Conservation (phyloP, 2,113 vertebrate species). For the Pelmatolapia mariae region DNA sequence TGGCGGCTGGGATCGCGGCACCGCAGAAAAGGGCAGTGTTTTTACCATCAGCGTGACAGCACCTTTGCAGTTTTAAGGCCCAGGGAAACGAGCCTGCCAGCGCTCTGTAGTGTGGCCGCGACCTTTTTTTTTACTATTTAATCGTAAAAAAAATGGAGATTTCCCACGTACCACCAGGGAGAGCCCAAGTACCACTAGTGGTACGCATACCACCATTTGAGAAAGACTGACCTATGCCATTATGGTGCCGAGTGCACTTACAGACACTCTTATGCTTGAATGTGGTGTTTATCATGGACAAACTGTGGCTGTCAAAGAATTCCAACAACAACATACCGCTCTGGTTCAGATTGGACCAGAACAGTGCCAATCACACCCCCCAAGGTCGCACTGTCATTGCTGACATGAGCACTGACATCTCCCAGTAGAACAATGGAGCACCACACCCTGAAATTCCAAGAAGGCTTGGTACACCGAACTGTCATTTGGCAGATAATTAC, state of each 20-base stretch:
- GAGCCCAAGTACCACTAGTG: not conserved
- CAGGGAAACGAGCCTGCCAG: not conserved
- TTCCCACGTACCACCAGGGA: not conserved
- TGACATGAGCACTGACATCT: not conserved
- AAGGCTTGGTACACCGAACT: not conserved
- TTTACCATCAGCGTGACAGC: not conserved
- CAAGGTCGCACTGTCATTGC: not conserved
- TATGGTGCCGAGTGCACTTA: not conserved
- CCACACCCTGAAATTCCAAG: not conserved
- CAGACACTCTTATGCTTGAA: not conserved
- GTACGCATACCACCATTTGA: not conserved
- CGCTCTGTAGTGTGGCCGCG: not conserved
- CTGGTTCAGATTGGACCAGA: not conserved
- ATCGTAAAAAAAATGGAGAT: not conserved
- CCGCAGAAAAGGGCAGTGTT: fast-evolving
- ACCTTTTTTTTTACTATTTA: not conserved
- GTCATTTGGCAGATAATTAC: not conserved
- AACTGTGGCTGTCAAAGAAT: not conserved
- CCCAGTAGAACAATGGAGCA: not conserved
- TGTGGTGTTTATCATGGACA: not conserved
- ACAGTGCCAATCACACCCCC: not conserved
- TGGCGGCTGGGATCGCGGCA: not conserved
- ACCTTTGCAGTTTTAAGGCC: not conserved
- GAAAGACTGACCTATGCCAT: not conserved
- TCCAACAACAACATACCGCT: not conserved